Base-by-base conservation (phyloP, 92 coral and sea anemone genomes). In the Porites evermanni region DNA sequence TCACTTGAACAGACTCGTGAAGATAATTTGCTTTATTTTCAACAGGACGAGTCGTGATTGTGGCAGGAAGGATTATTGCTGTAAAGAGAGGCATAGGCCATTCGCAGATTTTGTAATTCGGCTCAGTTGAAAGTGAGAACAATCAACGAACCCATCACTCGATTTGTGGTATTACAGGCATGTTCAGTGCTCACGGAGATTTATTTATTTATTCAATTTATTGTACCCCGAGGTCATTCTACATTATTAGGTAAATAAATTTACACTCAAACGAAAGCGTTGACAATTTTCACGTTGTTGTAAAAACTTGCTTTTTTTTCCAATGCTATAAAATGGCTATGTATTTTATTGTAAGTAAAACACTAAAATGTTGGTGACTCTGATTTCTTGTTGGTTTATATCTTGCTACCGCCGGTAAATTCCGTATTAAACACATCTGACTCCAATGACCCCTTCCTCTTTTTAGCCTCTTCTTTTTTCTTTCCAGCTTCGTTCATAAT, bases 41-140 rank as follows among this genome's bases (percentile, higher is more conserved):
- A 4, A 18, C 56, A 81, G 86, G 86, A 81, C n/a, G 86, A 81
- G 70, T 47, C 78, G 12, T 81, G 78, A 81, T 17, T 69, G 68
- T 23, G 8, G 21, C 78, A 54, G 69, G 10, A 17, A 10, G 16
- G 10, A 29, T 29, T 29, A 29, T 29, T 29, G 32, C 32, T 29
- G 32, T 29, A 29, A 29, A 29, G 32, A 70, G 21, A 24, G 10
- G 14, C 6, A 4, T 38, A 38, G 7, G 47, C 47, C 47, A 38
- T 38, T 0, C 4, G 47, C 47, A 38, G 47, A 38, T 38, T 38
- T 38, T 56, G 58, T 7, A 16, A 14, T 63, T 63, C 6, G 67
- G 67, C n/a, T 63, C n/a, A 63, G 10, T 18, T 19, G 53, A 56
- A 2, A 56, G 61, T 9, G 12, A 56, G 61, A 56, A 56, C 4